phyloP scores from a whole-genome alignment of 1,140 invertebrate species.

The Argopecten irradians region DNA sequence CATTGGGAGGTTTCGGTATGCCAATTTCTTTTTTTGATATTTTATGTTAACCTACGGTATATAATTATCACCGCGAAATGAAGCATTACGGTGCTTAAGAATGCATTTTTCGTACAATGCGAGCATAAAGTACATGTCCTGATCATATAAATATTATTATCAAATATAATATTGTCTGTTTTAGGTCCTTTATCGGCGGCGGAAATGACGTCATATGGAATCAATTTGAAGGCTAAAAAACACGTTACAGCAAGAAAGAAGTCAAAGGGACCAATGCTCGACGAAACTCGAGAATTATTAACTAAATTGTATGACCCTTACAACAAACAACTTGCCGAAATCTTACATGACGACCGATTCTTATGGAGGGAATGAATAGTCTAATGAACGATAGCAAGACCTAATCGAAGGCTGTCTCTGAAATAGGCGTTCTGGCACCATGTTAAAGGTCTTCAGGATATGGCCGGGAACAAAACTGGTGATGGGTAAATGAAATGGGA shows the following conservation, averaged over 20 bases:
- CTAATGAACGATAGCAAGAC: neutral
- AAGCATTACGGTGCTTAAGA: no score
- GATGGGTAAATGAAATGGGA: no score
- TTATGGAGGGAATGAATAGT: slow-evolving; percentile 16
- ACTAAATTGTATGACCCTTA: slow-evolving; percentile 2
- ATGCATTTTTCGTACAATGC: no score
- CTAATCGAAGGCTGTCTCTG: neutral
- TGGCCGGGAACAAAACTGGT: no score
- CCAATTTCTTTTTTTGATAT: no score
- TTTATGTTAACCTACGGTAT: no score
- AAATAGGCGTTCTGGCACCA: neutral
- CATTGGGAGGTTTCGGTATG: no score
- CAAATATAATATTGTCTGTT: neutral
- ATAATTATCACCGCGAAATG: no score
- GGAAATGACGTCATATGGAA: slow-evolving; percentile 19
- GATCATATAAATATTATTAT: no score
- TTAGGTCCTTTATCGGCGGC: neutral
- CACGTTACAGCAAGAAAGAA: neutral
- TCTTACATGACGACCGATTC: neutral
- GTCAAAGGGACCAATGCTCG: slow-evolving; percentile 16
- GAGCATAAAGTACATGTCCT: no score
- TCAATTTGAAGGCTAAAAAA: neutral
- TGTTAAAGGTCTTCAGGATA: neutral
- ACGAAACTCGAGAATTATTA: neutral
- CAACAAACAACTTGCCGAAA: neutral